Percentiles rank a stretch among this genome's conserved stretches.
These are phyloP conservation scores for Ichneumoninae sp. DNA, from an alignment of 2,888 invertebrate genomes.

Conservation along the genomic window DNA sequence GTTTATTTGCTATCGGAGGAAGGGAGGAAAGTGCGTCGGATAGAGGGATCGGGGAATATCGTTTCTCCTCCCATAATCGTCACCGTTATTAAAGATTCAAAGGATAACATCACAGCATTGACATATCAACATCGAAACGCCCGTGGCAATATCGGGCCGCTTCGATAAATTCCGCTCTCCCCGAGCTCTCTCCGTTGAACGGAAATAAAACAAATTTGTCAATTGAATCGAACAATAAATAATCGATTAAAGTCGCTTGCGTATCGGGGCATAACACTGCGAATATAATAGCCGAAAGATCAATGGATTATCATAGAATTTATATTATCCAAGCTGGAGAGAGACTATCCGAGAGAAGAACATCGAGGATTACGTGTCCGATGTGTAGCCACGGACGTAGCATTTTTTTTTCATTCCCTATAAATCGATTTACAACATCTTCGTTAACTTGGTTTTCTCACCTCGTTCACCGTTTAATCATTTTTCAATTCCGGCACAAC, in stretches of 20 bases:
- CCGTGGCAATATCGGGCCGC: constrained; percentile 66
- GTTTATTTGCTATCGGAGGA: constrained; percentile 29
- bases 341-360: constrained; percentile 35
- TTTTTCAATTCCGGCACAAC: constrained; percentile 39
- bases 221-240: neutral
- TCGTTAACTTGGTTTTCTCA: constrained; percentile 70
- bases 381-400: constrained; percentile 72
- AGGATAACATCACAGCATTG: constrained; percentile 83
- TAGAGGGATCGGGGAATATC: constrained; percentile 68
- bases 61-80: constrained; percentile 57
- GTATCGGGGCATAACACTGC: constrained; percentile 6
- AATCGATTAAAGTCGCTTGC: constrained; percentile 1
- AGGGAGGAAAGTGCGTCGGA: constrained; percentile 29
- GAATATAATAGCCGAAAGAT: constrained; percentile 33
- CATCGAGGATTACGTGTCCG: constrained; percentile 38
- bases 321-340: constrained; percentile 3
- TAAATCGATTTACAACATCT: constrained; percentile 79
- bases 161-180: constrained; percentile 35
- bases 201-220: constrained; percentile 4
- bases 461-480: constrained; percentile 59
- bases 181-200: constrained; percentile 7
- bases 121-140: constrained; percentile 83
- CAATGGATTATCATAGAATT: constrained; percentile 11
- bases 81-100: constrained; percentile 75
- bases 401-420: constrained; percentile 78